These are phyloP conservation scores for Pachypanchax playfairii DNA, from an alignment of 2,113 vertebrate genomes.

Conservation along the genomic window DNA sequence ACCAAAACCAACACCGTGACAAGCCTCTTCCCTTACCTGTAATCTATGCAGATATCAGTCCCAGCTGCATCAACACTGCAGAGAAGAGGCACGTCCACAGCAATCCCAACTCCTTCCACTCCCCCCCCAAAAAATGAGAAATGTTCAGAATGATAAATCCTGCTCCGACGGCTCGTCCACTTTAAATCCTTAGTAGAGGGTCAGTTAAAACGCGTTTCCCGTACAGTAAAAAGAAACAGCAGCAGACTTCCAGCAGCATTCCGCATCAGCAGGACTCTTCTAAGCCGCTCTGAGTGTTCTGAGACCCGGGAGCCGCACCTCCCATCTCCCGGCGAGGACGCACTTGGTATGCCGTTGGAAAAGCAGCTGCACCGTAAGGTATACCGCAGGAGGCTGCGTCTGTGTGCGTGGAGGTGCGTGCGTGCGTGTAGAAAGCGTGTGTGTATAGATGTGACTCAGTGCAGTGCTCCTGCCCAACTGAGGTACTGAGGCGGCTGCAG, in stretches of 20 bases:
- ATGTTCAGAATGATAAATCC: constrained; percentile 62
- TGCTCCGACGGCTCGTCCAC: constrained; percentile 51
- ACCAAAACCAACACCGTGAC: constrained; percentile 25
- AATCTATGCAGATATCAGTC: constrained; percentile 79
- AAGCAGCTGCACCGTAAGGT: constrained; percentile 62
- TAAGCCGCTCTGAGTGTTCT: constrained; percentile 70
- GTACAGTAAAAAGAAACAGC: constrained; percentile 47
- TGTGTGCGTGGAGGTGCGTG: constrained; percentile 45
- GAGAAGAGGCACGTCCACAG: constrained; percentile 77
- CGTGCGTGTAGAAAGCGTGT: constrained; percentile 37
- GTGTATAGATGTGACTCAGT: constrained; percentile 67
- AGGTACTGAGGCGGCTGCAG: constrained; percentile 70
- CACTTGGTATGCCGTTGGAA: constrained; percentile 71
- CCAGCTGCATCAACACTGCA: constrained; percentile 85
- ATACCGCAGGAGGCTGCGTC: constrained; percentile 66
- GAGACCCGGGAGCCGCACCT: constrained; percentile 66
- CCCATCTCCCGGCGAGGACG: constrained; percentile 72
- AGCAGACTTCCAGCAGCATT: constrained; percentile 73
- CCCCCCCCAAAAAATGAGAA: constrained; percentile 54
- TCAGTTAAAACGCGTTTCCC: constrained; percentile 58
- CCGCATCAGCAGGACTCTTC: constrained; percentile 68
- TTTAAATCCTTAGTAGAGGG: constrained; percentile 65
- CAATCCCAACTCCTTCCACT: constrained; percentile 74
- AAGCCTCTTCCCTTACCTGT: constrained; percentile 78
- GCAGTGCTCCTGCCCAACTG: constrained; percentile 74